Evolutionary conservation across 2,888 invertebrate genomes (phyloP).

Genomic region (Microctonus hyperodae): DNA sequence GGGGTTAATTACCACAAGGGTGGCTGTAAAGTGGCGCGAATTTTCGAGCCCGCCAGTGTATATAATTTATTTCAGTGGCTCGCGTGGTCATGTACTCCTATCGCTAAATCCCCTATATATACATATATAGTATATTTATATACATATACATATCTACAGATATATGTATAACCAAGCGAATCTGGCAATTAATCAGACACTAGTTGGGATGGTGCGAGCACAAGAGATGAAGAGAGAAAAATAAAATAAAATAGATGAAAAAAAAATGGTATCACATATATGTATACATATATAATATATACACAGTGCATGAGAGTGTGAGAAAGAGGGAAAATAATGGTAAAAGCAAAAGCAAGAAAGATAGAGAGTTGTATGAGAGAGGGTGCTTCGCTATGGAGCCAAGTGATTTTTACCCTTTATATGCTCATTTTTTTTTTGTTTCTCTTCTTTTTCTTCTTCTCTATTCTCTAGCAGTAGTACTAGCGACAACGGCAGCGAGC

Average conservation of each 20-base stretch:
- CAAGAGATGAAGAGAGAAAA: constrained; percentile 9
- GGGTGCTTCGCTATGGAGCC: constrained; percentile 32
- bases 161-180: constrained; percentile 29
- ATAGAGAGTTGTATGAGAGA: constrained; percentile 3
- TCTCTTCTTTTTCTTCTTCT: constrained; percentile 36
- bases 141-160: not conserved
- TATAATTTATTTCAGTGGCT: constrained; percentile 23
- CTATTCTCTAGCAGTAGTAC: not conserved
- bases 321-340: not conserved
- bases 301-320: not conserved
- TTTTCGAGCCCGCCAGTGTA: constrained; percentile 20
- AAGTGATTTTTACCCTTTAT: constrained; percentile 39
- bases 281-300: not conserved
- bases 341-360: not conserved
- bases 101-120: constrained; percentile 20
- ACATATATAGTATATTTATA: not conserved
- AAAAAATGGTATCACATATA: not conserved
- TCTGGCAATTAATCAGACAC: constrained; percentile 42
- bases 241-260: not conserved
- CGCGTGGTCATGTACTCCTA: constrained; percentile 18
- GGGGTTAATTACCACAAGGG: constrained; percentile 23
- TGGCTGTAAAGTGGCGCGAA: constrained; percentile 22
- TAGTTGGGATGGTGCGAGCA: constrained; percentile 9
- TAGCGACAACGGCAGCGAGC: constrained; percentile 30
- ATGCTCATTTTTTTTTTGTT: constrained; percentile 21